Evolutionary conservation across 2,888 invertebrate species (phyloP), one percentile per base, ranked within the genome.

Genomic region (Trachelus tabidus): DNA sequence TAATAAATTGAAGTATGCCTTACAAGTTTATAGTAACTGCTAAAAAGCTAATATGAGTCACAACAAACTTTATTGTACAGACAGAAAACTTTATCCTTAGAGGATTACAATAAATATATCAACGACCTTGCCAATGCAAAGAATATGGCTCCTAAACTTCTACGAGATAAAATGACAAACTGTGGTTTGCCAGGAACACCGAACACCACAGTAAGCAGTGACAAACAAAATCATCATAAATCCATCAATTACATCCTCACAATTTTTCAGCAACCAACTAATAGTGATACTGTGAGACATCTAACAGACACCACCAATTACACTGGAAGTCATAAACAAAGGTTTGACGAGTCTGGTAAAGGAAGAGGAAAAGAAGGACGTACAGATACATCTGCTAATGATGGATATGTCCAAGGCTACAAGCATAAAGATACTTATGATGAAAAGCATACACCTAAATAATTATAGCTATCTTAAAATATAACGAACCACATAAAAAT

Each of bases 1-100:
- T 87, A 92, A 92, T 81, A 92, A 92, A 86, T 89, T 92, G 79
- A 92, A 92, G 92, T 92, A 87, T 84, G 87, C 1, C 23, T 40
- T 23, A 56, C 2, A 56, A 56, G 0, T 23, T 56, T 56, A 23
- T 56, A 23, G 23, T 56, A 56, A 71, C 23, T 34, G 30, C 30
- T 11, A 73, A 40, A 37, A 34, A 37, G 15, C 9, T 56, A 56
- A 2, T 2, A 23, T 9, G 9, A 23, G 9, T 56, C 23, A 56
- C 56, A 56, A 3, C 23, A 56, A 56, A 23, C 74, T 73, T 1
- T 56, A 68, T 68, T 71, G 76, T 79, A 4, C 76, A 86, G 86
- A 78, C 85, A 87, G 71, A 89, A 88, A 81, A 87, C 89, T 34
- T 83, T 92, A 68, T 82, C 81, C 34, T 87, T 90, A 69, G 86